Conservation (phyloP, 2,888 invertebrate genomes). For the Eupithecia vulgata region DNA sequence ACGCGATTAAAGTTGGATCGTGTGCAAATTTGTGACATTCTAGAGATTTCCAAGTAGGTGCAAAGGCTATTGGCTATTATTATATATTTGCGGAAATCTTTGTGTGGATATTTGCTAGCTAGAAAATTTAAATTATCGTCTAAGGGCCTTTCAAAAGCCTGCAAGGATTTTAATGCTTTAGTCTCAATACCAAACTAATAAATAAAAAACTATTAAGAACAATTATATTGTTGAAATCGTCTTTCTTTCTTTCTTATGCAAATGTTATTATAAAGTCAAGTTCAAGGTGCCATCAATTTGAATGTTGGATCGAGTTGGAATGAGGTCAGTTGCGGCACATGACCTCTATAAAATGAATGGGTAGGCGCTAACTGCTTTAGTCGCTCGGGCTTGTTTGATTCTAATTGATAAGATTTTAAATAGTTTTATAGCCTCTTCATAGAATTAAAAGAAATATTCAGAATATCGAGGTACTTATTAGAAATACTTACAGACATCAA, state of each 20-base stretch:
- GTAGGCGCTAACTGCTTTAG: conserved; percentile 19
- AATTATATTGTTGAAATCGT: neutral
- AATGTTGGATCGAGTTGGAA: conserved; percentile 35
- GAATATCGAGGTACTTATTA: neutral
- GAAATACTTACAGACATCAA: neutral
- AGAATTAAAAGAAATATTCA: neutral
- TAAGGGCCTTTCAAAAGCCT: neutral
- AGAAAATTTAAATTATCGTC: neutral
- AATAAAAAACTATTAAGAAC: neutral
- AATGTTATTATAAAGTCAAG: conserved; percentile 41
- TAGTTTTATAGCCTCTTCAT: neutral
- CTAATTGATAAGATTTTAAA: neutral
- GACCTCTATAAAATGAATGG: conserved; percentile 36
- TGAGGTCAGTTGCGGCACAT: conserved; percentile 35
- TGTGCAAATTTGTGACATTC: conserved; percentile 41
- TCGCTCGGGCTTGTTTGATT: neutral
- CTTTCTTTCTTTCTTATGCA: neutral
- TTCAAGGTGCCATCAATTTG: conserved; percentile 42
- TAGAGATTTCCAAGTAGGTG: conserved; percentile 32
- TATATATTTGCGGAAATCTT: conserved; percentile 11
- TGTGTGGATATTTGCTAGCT: neutral
- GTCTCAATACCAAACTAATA: neutral
- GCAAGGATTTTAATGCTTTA: neutral
- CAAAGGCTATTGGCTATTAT: conserved; percentile 25
- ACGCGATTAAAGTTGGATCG: conserved; percentile 30